Evolutionary conservation across 2,113 vertebrate genomes (phyloP), one percentile per base, ranked within the genome.

Genomic region (Ptilorrhoa leucosticta): DNA sequence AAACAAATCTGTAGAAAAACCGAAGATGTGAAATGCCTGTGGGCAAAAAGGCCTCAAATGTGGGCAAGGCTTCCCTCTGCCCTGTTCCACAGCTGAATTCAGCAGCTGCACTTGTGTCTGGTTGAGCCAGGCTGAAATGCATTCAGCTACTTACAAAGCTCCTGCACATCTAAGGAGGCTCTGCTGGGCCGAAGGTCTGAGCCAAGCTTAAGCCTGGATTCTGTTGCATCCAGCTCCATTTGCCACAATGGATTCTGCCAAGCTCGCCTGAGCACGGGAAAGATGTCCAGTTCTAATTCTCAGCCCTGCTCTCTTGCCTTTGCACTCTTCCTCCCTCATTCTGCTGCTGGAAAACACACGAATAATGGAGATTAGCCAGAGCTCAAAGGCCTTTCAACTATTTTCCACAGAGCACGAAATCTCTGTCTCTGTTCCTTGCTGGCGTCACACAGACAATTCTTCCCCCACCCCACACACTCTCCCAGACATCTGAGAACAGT

Each of bases 361-460:
- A 18, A 66, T 39, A 28, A 65, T 50, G 87, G 91, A 95, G 75
- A 93, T 83, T 2, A 96, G 90, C 90, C 94, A 96, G 87, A 77
- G 85, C 93, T 73, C 88, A n/a, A 17, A 86, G 82, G 71, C 72
- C 85, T 77, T 92, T 88, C 95, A 94, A 91, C 58, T 33, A 30
- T 47, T 73, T 77, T 79, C 93, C 82, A 68, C 63, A 83, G 70
- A 83, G 69, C 75, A 82, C 1, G 0, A 96, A 90, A 64, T 26
- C 90, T 91, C 91, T 68, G 87, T 45, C 66, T 76, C 75, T 66
- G 4, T 14, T 73, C 90, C 82, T 90, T 51, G 68, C 90, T 77
- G 89, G 83, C 7, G 6, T 90, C 95, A 93, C 50, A 75, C 50
- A 16, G 56, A 42, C 50, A 50, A 8, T 26, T 78, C 56, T 40